Evolutionary conservation across 53 echinoderm and acorn worm species (phyloP).

Genomic region (Luidia sarsii): DNA sequence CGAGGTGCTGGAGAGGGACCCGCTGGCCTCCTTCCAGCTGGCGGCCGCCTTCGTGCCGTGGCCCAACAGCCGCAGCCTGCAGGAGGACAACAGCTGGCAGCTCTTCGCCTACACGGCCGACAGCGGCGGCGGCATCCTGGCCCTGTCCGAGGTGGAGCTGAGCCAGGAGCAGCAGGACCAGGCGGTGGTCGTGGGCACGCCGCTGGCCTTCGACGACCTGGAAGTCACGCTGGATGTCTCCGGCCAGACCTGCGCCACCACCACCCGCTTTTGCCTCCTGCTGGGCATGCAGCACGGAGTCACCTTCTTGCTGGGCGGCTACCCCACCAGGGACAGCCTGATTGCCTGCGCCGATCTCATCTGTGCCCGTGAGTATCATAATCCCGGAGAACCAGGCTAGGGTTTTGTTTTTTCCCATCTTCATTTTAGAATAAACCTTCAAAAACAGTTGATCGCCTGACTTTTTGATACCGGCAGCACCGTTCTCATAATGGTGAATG

Average conservation of each 20-base stretch:
- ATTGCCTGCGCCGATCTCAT: conserved; percentile 18
- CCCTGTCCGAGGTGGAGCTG: conserved; percentile 10
- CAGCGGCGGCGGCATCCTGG: background rate
- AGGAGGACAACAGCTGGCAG: conserved; percentile 50
- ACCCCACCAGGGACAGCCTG: conserved; percentile 1
- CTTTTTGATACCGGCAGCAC: too few species aligned
- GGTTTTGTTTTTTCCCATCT: too few species aligned
- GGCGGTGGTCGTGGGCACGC: conserved; percentile 28
- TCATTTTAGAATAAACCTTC: too few species aligned
- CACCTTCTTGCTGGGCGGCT: conserved; percentile 40
- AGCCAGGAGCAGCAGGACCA: conserved; percentile 34
- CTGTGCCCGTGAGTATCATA: conserved; percentile 16
- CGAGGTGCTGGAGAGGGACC: conserved; percentile 38
- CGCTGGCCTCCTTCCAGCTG: conserved; percentile 15
- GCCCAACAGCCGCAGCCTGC: conserved; percentile 45
- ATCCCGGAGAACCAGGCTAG: too few species aligned
- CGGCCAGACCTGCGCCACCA: conserved; percentile 18
- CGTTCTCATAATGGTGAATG: too few species aligned
- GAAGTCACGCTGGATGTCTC: conserved; percentile 37
- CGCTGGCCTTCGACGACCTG: conserved; percentile 30
- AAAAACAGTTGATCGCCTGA: too few species aligned
- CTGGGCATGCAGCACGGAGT: conserved; percentile 21
- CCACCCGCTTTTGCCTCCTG: conserved; percentile 40
- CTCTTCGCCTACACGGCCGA: conserved; percentile 26
- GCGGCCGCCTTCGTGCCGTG: conserved; percentile 35